phyloP scores from a whole-genome alignment of 1,140 invertebrate genomes.

The Pollicipes pollicipes region DNA sequence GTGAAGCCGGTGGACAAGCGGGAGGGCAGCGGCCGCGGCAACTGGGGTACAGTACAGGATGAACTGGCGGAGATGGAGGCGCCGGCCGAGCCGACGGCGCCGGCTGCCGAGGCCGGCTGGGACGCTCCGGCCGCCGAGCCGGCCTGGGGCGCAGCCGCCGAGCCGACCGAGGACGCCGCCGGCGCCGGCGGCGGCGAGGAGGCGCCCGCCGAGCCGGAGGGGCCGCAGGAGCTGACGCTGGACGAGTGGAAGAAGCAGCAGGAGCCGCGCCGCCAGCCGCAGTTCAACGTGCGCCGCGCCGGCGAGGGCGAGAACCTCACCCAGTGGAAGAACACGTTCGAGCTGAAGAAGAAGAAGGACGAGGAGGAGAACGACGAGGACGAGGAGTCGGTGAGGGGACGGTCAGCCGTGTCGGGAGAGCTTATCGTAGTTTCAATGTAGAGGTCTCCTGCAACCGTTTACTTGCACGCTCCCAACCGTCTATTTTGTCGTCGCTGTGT shows the following conservation, averaged over 20 bases:
- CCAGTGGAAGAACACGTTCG: slow-evolving; percentile 83
- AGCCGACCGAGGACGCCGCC: background rate
- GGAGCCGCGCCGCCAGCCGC: slow-evolving; percentile 40
- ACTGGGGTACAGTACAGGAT: slow-evolving; percentile 86
- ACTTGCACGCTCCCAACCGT: no score
- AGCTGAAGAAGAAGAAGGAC: slow-evolving; percentile 59
- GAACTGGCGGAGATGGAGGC: slow-evolving; percentile 44
- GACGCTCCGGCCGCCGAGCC: background rate
- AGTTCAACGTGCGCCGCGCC: slow-evolving; percentile 75
- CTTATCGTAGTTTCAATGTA: no score
- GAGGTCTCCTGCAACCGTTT: no score
- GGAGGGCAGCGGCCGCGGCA: slow-evolving; percentile 80
- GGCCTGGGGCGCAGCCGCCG: no score
- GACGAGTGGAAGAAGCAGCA: background rate
- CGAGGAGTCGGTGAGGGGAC: slow-evolving; percentile 8
- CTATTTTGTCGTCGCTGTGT: no score
- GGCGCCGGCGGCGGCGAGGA: background rate
- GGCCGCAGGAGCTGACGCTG: background rate
- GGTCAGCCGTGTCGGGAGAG: no score
- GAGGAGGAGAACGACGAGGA: slow-evolving; percentile 39
- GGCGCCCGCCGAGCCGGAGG: slow-evolving; percentile 27
- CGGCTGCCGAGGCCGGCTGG: background rate
- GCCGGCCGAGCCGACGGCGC: background rate
- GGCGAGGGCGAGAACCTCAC: slow-evolving; percentile 76
- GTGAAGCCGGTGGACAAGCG: slow-evolving; percentile 84